phyloP scores from a whole-genome alignment of 2,888 invertebrate genomes.

The Serrognathus titanus region DNA sequence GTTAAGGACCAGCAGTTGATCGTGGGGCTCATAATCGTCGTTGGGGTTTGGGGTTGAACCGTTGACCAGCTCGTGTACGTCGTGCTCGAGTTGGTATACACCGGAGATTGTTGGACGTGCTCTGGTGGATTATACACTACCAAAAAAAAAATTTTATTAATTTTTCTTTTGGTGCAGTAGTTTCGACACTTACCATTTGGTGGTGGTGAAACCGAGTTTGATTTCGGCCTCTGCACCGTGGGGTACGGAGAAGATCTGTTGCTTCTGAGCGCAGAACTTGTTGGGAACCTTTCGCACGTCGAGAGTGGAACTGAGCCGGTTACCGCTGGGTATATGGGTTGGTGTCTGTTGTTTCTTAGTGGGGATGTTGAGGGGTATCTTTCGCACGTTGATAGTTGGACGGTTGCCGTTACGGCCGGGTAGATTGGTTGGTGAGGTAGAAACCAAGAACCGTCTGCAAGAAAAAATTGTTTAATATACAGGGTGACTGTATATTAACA shows the following conservation, averaged over 20 bases:
- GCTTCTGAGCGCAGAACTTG: conserved; percentile 34
- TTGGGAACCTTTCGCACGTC: conserved; percentile 38
- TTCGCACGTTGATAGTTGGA: conserved; percentile 37
- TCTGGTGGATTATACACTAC: conserved; percentile 48
- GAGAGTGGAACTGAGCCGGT: conserved; percentile 37
- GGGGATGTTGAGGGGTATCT: conserved; percentile 30
- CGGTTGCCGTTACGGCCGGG: conserved; percentile 38
- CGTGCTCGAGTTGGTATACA: conserved; percentile 29
- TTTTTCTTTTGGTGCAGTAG: not conserved
- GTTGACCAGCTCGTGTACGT: conserved; percentile 47
- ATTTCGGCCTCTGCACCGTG: conserved; percentile 39
- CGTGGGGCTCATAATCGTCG: conserved; percentile 41
- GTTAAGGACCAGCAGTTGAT: conserved; percentile 49
- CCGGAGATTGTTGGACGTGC: conserved; percentile 43
- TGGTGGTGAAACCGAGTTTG: conserved; percentile 46
- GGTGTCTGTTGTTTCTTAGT: conserved; percentile 27
- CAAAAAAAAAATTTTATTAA: conserved; percentile 6
- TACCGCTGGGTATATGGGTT: conserved; percentile 40
- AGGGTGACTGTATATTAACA: not conserved
- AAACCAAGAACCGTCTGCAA: conserved; percentile 49
- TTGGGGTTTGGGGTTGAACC: conserved; percentile 42
- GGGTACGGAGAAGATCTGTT: conserved; percentile 48
- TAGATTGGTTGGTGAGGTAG: conserved; percentile 49
- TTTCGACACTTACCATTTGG: conserved; percentile 40
- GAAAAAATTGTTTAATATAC: conserved; percentile 16